Conservation (phyloP, 2,888 invertebrate genomes). For the Drosophila prolongata region DNA sequence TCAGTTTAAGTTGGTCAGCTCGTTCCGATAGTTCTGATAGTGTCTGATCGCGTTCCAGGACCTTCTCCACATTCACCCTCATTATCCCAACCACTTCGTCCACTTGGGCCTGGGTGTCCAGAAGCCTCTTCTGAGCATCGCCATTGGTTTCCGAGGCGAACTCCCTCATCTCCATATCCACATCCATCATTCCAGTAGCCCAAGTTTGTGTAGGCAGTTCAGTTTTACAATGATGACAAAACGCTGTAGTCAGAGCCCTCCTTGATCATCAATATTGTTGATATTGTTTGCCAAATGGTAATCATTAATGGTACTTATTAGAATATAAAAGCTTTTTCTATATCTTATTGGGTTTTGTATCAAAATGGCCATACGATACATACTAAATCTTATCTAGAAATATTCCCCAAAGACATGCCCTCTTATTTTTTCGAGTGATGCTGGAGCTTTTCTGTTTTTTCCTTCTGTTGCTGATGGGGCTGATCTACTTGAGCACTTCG, state of each 20-base stretch:
- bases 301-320: too few species aligned
- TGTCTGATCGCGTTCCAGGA: conserved; percentile 97
- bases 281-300: too few species aligned
- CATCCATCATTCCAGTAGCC: background rate
- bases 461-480: conserved; percentile 16
- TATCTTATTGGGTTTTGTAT: too few species aligned
- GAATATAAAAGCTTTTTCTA: too few species aligned
- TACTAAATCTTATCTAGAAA: too few species aligned
- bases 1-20: conserved; percentile 97
- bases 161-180: background rate
- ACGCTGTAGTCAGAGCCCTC: too few species aligned
- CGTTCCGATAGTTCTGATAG: conserved; percentile 97
- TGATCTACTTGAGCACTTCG: conserved; percentile 52
- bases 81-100: conserved; percentile 96
- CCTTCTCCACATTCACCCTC: conserved; percentile 98
- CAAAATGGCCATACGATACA: too few species aligned
- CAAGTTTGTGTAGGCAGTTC: background rate
- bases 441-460: background rate
- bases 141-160: conserved; percentile 44
- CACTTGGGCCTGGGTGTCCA: conserved; percentile 89
- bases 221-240: background rate
- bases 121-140: conserved; percentile 86
- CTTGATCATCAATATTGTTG: too few species aligned
- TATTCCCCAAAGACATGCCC: too few species aligned
- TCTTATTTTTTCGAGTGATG: background rate